Conservation (phyloP, 2,113 vertebrate genomes). For the Microcebus lehilahytsara region DNA sequence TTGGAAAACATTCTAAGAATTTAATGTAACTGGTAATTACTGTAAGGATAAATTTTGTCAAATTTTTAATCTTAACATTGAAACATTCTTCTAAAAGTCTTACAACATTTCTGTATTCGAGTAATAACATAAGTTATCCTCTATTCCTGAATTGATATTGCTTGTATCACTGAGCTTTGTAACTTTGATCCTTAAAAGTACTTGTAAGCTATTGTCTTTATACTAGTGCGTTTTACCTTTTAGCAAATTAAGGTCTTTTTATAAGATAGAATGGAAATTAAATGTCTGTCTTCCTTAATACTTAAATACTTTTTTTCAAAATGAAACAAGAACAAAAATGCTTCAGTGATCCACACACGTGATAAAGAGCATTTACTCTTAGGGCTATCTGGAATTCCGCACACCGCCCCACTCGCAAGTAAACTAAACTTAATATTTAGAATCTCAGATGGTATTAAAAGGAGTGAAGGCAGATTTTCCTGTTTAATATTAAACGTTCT, state of each 20-base stretch:
- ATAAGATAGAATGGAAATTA: constrained; percentile 8
- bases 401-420: background rate
- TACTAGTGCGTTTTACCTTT: background rate
- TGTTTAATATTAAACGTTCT: background rate
- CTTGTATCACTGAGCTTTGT: background rate
- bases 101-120: background rate
- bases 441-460: background rate
- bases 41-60: background rate
- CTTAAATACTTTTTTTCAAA: background rate
- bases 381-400: background rate
- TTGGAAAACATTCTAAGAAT: constrained; percentile 18
- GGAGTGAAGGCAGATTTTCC: background rate
- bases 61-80: background rate
- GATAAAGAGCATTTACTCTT: background rate
- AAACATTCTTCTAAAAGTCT: background rate
- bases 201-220: background rate
- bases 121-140: background rate
- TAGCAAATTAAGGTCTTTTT: background rate
- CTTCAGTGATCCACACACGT: background rate
- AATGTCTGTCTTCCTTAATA: background rate
- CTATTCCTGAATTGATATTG: background rate
- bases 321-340: background rate
- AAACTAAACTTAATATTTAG: constrained; percentile 29
- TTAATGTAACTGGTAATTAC: background rate
- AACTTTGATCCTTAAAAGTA: background rate